Percentiles rank a stretch among this genome's conserved stretches.
Evolutionary conservation across 2,113 vertebrate genomes (phyloP).

Genomic region (Nothoprocta perdicaria): DNA sequence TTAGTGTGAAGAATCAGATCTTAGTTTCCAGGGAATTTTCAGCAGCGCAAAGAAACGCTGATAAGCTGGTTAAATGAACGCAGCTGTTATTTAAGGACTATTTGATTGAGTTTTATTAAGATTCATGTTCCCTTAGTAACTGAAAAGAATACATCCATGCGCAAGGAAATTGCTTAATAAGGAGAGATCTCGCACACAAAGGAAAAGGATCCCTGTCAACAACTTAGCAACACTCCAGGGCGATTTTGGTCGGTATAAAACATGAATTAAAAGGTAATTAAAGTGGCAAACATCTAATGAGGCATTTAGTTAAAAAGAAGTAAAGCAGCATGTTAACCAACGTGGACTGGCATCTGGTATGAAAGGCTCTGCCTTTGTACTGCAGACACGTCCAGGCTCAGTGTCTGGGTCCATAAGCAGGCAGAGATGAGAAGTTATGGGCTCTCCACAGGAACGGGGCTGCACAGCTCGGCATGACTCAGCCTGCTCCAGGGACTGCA

Average conservation of each 20-base stretch:
- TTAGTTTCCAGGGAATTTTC: not conserved
- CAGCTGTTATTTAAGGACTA: constrained; percentile 49
- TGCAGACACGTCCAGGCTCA: not conserved
- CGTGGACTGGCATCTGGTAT: not conserved
- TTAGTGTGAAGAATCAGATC: not conserved
- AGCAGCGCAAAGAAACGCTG: not conserved
- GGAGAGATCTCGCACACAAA: not conserved
- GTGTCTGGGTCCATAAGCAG: not conserved
- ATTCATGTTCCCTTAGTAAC: constrained; percentile 71
- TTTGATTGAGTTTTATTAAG: constrained; percentile 55
- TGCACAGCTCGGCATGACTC: not conserved
- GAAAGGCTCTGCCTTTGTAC: not conserved
- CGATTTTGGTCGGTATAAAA: not conserved
- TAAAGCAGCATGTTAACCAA: accelerated
- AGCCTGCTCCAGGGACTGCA: not conserved
- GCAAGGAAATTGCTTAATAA: not conserved
- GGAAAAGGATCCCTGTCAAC: not conserved
- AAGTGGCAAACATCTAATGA: not conserved
- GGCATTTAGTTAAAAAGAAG: not conserved
- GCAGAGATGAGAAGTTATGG: not conserved
- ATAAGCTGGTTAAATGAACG: not conserved
- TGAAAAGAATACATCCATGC: not conserved
- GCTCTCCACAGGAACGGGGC: not conserved
- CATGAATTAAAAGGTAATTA: not conserved
- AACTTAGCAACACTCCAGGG: not conserved